phyloP scores from a whole-genome alignment of 2,888 invertebrate species.

The Phalera bucephala region DNA sequence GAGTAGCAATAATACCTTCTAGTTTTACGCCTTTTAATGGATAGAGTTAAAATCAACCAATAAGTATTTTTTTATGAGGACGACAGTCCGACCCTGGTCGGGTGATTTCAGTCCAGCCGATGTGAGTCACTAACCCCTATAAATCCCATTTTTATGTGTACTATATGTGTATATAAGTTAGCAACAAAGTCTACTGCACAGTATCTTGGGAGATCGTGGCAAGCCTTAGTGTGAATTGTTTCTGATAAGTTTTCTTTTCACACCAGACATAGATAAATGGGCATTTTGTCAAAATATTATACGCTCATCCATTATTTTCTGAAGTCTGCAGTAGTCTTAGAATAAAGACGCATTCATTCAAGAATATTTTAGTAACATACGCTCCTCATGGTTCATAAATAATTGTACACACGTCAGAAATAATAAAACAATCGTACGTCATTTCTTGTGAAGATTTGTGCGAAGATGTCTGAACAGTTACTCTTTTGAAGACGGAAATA shows the following conservation, averaged over 20 bases:
- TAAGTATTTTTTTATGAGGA: constrained; percentile 22
- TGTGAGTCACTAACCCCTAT: constrained; percentile 17
- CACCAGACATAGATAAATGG: constrained; percentile 9
- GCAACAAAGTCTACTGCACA: too few species aligned
- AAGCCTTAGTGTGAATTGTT: too few species aligned
- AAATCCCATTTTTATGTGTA: constrained; percentile 21
- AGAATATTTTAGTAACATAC: neutral
- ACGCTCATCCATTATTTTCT: neutral
- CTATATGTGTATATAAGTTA: too few species aligned
- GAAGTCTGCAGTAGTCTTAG: neutral
- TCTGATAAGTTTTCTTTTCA: constrained; percentile 3
- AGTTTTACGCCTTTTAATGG: neutral
- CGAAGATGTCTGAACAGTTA: neutral
- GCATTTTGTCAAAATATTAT: constrained; percentile 9
- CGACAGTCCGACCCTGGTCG: constrained; percentile 26
- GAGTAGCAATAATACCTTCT: constrained; percentile 4
- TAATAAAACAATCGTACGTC: neutral
- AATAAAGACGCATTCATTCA: neutral
- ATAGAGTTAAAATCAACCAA: constrained; percentile 21
- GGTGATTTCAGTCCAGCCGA: constrained; percentile 10
- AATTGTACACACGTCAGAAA: neutral
- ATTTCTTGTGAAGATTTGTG: neutral
- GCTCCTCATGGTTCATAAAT: neutral
- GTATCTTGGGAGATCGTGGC: neutral
- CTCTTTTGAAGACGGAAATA: neutral